Evolutionary conservation across 2,113 vertebrate genomes (phyloP).

Genomic region (Laticauda colubrina): DNA sequence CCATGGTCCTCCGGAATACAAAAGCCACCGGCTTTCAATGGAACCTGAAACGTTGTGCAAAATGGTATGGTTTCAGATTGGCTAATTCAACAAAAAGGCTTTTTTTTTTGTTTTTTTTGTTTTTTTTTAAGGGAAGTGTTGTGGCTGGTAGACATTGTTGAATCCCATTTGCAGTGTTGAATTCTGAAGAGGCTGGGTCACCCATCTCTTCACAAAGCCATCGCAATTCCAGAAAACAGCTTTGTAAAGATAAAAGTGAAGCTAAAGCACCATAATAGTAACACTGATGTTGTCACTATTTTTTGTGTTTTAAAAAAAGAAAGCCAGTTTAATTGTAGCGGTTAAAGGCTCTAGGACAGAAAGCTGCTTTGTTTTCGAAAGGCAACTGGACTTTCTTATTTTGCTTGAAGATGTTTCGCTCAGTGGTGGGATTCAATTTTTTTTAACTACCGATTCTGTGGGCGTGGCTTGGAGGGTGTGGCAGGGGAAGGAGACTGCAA

Average conservation of each 20-base stretch:
- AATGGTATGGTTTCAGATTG: background rate
- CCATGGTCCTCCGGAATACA: background rate
- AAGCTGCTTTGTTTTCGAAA: too few species aligned
- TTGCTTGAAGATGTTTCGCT: too few species aligned
- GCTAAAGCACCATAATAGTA: background rate
- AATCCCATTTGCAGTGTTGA: background rate
- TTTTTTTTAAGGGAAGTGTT: background rate
- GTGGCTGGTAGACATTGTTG: background rate
- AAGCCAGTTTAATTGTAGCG: background rate
- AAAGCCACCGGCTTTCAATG: background rate
- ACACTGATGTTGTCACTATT: background rate
- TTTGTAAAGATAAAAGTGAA: background rate
- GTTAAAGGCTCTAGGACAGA: too few species aligned
- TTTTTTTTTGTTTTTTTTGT: too few species aligned
- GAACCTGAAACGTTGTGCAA: background rate
- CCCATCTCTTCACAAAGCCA: background rate
- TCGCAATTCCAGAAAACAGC: background rate
- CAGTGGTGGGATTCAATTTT: too few species aligned
- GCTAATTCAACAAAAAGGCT: background rate
- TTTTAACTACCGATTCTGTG: too few species aligned
- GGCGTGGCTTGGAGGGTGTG: too few species aligned
- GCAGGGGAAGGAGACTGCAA: too few species aligned
- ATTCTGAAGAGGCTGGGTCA: background rate
- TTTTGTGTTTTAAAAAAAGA: background rate
- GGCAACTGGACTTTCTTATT: too few species aligned